Evolutionary conservation across 2,888 invertebrate genomes (phyloP).

Genomic region (Phyto melanocephala): DNA sequence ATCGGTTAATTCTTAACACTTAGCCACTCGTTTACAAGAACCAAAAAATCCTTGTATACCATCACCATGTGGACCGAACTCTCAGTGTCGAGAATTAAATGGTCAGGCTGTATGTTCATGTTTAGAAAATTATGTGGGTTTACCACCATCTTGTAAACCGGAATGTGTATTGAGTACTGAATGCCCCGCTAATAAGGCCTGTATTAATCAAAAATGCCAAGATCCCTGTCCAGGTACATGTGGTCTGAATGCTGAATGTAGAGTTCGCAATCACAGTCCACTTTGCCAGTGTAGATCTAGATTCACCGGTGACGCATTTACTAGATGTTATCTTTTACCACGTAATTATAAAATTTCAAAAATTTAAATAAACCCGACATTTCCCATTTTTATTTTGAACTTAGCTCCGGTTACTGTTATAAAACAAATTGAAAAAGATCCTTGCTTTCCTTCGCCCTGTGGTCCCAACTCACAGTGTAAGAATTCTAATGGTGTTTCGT

Average conservation of each 20-base stretch:
- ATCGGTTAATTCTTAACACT: background rate
- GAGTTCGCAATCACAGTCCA: slow-evolving; percentile 88
- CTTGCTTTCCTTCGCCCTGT: slow-evolving; percentile 84
- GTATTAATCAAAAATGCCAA: slow-evolving; percentile 83
- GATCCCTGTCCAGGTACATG: slow-evolving; percentile 84
- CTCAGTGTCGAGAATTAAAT: slow-evolving; percentile 83
- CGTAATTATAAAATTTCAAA: slow-evolving; percentile 72
- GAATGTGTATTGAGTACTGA: slow-evolving; percentile 85
- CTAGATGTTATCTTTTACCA: slow-evolving; percentile 81
- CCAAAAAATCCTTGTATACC: slow-evolving; percentile 80
- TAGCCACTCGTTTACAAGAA: slow-evolving; percentile 69
- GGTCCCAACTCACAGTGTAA: slow-evolving; percentile 83
- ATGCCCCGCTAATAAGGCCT: slow-evolving; percentile 82
- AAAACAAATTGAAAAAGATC: slow-evolving; percentile 79
- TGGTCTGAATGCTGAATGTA: slow-evolving; percentile 84
- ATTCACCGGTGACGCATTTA: slow-evolving; percentile 88
- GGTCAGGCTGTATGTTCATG: slow-evolving; percentile 83
- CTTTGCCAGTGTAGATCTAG: slow-evolving; percentile 86
- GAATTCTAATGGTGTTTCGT: slow-evolving; percentile 81
- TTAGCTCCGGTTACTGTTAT: slow-evolving; percentile 71
- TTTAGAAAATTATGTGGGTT: slow-evolving; percentile 81
- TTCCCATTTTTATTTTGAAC: background rate
- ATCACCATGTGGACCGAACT: slow-evolving; percentile 85
- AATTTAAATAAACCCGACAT: background rate
- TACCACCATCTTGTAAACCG: slow-evolving; percentile 85